Base-by-base conservation (phyloP, 2,113 vertebrate genomes). In the Boleophthalmus pectinirostris region DNA sequence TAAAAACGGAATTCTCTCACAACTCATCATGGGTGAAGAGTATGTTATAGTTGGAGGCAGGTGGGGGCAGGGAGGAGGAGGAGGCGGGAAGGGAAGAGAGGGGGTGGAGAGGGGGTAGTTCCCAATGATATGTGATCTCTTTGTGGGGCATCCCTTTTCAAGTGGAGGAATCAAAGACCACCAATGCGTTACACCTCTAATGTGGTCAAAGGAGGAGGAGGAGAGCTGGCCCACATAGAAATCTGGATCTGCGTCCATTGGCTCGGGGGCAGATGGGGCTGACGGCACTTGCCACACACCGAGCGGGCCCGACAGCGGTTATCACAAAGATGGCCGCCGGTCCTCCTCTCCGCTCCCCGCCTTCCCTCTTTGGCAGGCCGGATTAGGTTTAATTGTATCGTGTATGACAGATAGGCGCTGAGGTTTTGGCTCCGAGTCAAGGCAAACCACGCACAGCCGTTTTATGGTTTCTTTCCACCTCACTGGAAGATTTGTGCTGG, bases 341-440 rank as follows among this genome's bases (percentile, higher is more conserved):
- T 33, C 14, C 69, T 45, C 33, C 43, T 1, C 29, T 71, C 21
- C 66, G 77, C 70, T 72, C n/a, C 3, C 68, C 60, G 5, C 53
- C 71, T 69, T 78, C 57, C 70, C 79, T 73, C 23, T 74, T 74
- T 84, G 83, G 79, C 87, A 85, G 84, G 81, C 80, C 43, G 87
- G 78, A 88, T 89, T 88, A 81, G 63, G 69, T 90, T 89, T 90
- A 88, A 91, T 88, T 88, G 83, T 85, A 86, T 91, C 84, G 77
- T 93, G 85, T 80, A 88, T 87, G 90, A 88, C 86, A 84, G 84
- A 83, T 83, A 85, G 76, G 66, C 79, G 86, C 73, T 87, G 88
- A 90, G 89, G 87, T 85, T 61, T 88, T 92, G 87, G 86, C 79
- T 12, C 64, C 73, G 71, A 86, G 69, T 92, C 88, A 87, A 90